Conservation (phyloP, 2,888 invertebrate genomes). For the Diploptera punctata region DNA sequence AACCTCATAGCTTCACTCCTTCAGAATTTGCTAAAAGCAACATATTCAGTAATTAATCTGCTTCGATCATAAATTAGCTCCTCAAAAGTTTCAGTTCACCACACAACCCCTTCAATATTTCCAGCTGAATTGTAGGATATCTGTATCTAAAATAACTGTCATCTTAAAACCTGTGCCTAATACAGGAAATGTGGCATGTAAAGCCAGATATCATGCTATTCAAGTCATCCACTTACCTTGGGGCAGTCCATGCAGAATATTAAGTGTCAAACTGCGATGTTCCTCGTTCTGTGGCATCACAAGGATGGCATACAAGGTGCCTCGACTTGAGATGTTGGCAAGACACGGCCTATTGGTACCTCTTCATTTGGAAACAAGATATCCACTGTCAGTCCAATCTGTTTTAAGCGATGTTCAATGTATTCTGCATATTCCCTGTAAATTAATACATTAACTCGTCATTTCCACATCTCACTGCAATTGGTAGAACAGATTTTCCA, state of each 20-base stretch:
- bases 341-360: slow-evolving; percentile 80
- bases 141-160: too few species aligned
- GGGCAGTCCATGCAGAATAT: slow-evolving; percentile 88
- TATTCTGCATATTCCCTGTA: slow-evolving; percentile 85
- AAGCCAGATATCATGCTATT: too few species aligned
- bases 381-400: slow-evolving; percentile 81
- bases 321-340: slow-evolving; percentile 87
- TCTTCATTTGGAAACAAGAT: slow-evolving; percentile 92
- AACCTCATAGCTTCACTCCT: too few species aligned
- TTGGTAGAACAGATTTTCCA: too few species aligned
- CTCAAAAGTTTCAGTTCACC: too few species aligned
- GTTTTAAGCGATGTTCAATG: slow-evolving; percentile 81
- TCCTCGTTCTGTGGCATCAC: slow-evolving; percentile 87
- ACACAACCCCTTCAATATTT: too few species aligned
- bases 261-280: slow-evolving; percentile 85
- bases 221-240: slow-evolving; percentile 76
- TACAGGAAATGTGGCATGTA: not conserved
- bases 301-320: slow-evolving; percentile 87
- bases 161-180: not conserved
- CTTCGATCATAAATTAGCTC: too few species aligned
- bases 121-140: too few species aligned
- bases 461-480: too few species aligned
- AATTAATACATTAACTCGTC: too few species aligned
- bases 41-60: too few species aligned
- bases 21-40: too few species aligned